Base-by-base conservation (phyloP, 2,888 invertebrate genomes). In the Drosophila meridiana region DNA sequence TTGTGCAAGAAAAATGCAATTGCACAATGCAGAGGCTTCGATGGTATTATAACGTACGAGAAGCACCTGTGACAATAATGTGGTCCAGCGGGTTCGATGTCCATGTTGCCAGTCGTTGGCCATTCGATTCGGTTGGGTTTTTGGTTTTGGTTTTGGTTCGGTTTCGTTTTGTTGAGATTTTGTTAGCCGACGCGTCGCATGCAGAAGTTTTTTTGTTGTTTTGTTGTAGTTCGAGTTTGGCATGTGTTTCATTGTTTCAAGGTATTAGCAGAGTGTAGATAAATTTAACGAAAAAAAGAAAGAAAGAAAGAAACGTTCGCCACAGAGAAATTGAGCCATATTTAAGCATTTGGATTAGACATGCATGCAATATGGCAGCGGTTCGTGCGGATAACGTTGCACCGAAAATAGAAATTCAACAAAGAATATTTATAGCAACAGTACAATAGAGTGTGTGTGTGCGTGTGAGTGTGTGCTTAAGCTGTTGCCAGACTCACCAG, bases 11-110 rank as follows among this genome's bases (percentile, higher is more conserved):
- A 84, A 86, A 93, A 92, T 83, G 92, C 90, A 84, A 92, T 89
- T 80, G 92, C 85, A 78, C 90, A 91, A 90, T 93, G 92, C 86
- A 93, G 82, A 83, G 91, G 91, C 90, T 93, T 93, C 91, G 91
- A 92, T 80, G 92, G 92, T 86, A 93, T 92, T 90, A 93, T 93
- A 88, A 92, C 87, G 87, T 93, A 93, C 73, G 93, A 92, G 89
- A 93, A 93, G 88, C 93, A 93, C 93, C 93, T 93, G 92, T 78
- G 89, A 90, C 91, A 91, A 90, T 90, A 91, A 85, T 91, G 90
- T 72, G 81, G 83, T 86, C 73, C 82, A 82, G 55, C 59, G 78
- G 78, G 45, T 78, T 69, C 75, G 60, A 45, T 58, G 73, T 72
- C 13, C 67, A 63, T 32, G 62, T 61, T 55, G 64, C 55, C 53